phyloP scores from a whole-genome alignment of 2,888 invertebrate genomes.

The Ophraella communa region DNA sequence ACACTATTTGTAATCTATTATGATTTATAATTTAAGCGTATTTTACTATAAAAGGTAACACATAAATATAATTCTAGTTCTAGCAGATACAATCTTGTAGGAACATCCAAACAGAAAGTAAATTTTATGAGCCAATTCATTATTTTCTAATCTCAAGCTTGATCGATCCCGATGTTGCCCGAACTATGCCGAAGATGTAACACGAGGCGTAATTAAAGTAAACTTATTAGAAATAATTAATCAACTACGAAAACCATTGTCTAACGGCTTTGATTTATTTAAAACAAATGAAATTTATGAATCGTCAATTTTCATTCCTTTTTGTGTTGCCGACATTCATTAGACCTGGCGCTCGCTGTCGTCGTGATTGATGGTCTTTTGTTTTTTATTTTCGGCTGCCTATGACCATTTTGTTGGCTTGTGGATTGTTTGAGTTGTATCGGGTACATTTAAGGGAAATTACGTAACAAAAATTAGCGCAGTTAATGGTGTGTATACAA shows the following conservation, averaged over 20 bases:
- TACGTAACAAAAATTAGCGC: slow-evolving; percentile 10
- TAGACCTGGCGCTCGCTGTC: slow-evolving; percentile 50
- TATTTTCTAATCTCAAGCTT: neutral
- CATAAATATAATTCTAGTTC: too few relatives aligned
- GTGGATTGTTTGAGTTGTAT: neutral
- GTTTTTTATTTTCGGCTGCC: slow-evolving; percentile 43
- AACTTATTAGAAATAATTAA: slow-evolving; percentile 50
- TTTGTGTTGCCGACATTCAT: slow-evolving; percentile 50
- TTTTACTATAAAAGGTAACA: too few relatives aligned
- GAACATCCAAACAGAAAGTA: neutral
- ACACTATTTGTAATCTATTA: too few relatives aligned
- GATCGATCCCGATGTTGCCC: neutral
- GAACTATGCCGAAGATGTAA: neutral
- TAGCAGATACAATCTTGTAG: too few relatives aligned
- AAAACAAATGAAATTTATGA: slow-evolving; percentile 56
- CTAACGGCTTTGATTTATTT: slow-evolving; percentile 53
- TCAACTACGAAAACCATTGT: slow-evolving; percentile 50
- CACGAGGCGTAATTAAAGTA: slow-evolving; percentile 39
- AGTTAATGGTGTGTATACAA: too few relatives aligned
- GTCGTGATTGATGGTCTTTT: slow-evolving; percentile 51
- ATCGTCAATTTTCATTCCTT: slow-evolving; percentile 50
- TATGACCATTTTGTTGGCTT: slow-evolving; percentile 35
- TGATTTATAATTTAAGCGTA: too few relatives aligned
- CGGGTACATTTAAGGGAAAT: slow-evolving; percentile 12
- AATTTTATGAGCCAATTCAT: neutral